Base-by-base conservation (phyloP, 2,888 invertebrate genomes). In the Adelognathus sp. region DNA sequence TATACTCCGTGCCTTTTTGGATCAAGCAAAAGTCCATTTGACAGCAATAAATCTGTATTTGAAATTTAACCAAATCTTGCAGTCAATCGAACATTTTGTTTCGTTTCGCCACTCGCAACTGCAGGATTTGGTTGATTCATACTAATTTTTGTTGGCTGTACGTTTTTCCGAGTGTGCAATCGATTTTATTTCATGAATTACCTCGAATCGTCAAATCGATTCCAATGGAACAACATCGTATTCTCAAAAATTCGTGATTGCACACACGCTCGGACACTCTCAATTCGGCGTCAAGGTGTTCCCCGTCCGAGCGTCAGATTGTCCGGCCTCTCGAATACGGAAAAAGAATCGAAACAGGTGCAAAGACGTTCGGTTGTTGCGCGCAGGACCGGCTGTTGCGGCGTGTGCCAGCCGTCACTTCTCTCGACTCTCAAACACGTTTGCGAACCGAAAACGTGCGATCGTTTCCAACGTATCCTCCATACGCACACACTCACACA, bases 381-480 rank as follows among this genome's bases (percentile, higher is more conserved):
- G 73, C 58, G 69, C 14, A 39, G 64, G 76, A 81, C 79, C 80
- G 80, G 81, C 79, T 79, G 76, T 79, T 79, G 39, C 75, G 82
- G 81, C 81, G 76, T 80, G 80, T 77, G 82, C 82, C 82, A 83
- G 75, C 75, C 82, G 82, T 82, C 79, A 61, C 73, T 74, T 76
- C 72, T 75, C 71, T 78, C 71, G 52, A 39, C 11, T 50, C 27
- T 36, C 66, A 9, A 11, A 14, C 18, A 39, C 39, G 39, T 54
- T 54, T 11, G 21, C 52, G 21, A 21, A 52, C 36, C 6, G n/a
- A 50, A 52, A 52, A 50, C 11, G 21, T 50, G 36, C 2, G 46
- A 24, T 11, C 36, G 36, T 21, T 4, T 18, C n/a, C n/a, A n/a
- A n/a, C n/a, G 63, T 52, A 44, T 61, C 39, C 29, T 41, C 29